These are phyloP conservation scores for Caenorhabditis remanei DNA, from an alignment of 1,140 invertebrate species.

Conservation along the genomic window DNA sequence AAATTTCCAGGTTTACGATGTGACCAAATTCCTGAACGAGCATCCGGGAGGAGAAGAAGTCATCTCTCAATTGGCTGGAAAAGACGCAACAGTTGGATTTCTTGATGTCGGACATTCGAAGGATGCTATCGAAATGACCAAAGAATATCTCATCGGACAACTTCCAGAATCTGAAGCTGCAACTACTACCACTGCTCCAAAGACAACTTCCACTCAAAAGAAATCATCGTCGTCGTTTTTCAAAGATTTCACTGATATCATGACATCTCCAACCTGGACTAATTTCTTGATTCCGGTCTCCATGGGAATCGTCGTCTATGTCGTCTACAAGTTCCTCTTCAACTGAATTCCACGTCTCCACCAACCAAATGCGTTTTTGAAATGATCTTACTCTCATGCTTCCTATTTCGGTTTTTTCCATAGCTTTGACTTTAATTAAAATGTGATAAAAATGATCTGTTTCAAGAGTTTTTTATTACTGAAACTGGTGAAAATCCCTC, in stretches of 20 bases:
- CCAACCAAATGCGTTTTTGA: background rate
- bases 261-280: slow-evolving; percentile 71
- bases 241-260: slow-evolving; percentile 34
- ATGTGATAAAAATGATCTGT: slow-evolving; percentile 11
- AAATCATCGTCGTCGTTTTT: background rate
- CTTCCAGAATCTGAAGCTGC: slow-evolving; percentile 78
- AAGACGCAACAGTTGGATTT: slow-evolving; percentile 89
- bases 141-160: slow-evolving; percentile 91
- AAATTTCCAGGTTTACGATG: slow-evolving; percentile 77
- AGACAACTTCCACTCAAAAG: background rate
- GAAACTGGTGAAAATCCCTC: too few species aligned
- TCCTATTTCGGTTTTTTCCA: background rate
- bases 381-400: background rate
- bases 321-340: slow-evolving; percentile 68
- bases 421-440: background rate
- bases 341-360: background rate
- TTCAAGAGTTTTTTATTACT: background rate
- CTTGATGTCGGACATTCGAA: slow-evolving; percentile 96
- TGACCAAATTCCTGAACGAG: slow-evolving; percentile 78
- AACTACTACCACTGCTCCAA: background rate
- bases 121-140: slow-evolving; percentile 93
- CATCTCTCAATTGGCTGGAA: slow-evolving; percentile 30
- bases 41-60: slow-evolving; percentile 79
- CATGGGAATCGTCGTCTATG: slow-evolving; percentile 72
- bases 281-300: slow-evolving; percentile 76